Evolutionary conservation across 2,888 invertebrate genomes (phyloP).

Genomic region (Cephonodes hylas): DNA sequence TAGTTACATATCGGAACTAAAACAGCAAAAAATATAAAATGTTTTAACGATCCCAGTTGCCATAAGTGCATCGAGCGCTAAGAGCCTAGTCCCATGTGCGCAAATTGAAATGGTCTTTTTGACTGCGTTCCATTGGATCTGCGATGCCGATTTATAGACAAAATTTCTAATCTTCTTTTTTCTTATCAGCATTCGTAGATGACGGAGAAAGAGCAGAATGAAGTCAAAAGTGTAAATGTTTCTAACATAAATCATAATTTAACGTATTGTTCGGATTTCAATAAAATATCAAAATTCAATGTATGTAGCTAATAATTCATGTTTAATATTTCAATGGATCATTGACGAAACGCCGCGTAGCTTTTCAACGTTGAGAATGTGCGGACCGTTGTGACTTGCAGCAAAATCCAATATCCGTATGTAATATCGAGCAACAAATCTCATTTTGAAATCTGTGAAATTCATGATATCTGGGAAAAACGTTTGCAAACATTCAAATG

Average conservation of each 20-base stretch:
- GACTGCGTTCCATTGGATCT: neutral
- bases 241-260: no score
- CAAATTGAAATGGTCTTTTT: conserved; percentile 10
- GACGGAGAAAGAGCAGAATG: neutral
- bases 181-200: neutral
- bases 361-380: neutral
- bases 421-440: conserved; percentile 27
- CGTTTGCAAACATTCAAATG: conserved; percentile 54
- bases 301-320: neutral
- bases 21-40: neutral
- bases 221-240: neutral
- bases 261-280: neutral
- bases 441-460: conserved; percentile 21
- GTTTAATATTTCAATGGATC: neutral
- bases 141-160: neutral
- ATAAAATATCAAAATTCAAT: neutral
- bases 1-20: neutral
- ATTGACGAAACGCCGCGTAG: neutral
- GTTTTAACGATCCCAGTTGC: neutral
- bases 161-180: neutral
- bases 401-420: conserved; percentile 16
- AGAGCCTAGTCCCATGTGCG: neutral
- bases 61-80: conserved; percentile 3
- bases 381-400: neutral
- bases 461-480: conserved; percentile 33